These are phyloP conservation scores for Percina caprodes DNA, from an alignment of 2,113 vertebrate species.

Conservation along the genomic window DNA sequence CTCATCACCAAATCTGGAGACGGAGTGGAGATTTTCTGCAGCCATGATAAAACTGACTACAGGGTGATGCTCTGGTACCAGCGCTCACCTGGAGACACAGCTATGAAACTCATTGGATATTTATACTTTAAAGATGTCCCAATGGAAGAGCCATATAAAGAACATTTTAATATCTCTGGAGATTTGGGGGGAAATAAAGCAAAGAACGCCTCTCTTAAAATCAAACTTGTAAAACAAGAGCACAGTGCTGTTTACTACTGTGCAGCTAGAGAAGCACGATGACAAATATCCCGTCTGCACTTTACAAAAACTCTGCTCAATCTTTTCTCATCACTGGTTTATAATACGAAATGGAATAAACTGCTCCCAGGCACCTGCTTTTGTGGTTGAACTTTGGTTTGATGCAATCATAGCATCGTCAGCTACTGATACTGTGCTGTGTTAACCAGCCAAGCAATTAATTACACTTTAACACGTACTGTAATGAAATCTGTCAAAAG, in stretches of 20 bases:
- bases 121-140: neutral
- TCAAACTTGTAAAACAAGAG: neutral
- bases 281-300: slow-evolving; percentile 14
- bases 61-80: slow-evolving; percentile 66
- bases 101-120: slow-evolving; percentile 62
- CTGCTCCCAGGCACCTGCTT: slow-evolving; percentile 21
- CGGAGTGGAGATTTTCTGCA: slow-evolving; percentile 52
- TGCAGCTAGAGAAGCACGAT: slow-evolving; percentile 61
- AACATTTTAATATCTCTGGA: slow-evolving; percentile 42
- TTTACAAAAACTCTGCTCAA: slow-evolving; percentile 45
- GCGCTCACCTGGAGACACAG: slow-evolving; percentile 35
- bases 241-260: slow-evolving; percentile 67
- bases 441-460: neutral
- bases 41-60: slow-evolving; percentile 43
- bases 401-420: neutral
- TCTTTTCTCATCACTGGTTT: neutral
- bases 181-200: slow-evolving; percentile 22
- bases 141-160: slow-evolving; percentile 19
- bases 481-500: neutral
- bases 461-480: neutral
- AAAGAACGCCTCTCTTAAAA: slow-evolving; percentile 34
- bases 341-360: neutral
- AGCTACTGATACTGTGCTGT: neutral
- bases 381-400: slow-evolving; percentile 14
- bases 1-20: slow-evolving; percentile 23